Percentiles rank a stretch among this genome's conserved stretches.
Conservation (phyloP, 2,888 invertebrate species). For the Limulus polyphemus region DNA sequence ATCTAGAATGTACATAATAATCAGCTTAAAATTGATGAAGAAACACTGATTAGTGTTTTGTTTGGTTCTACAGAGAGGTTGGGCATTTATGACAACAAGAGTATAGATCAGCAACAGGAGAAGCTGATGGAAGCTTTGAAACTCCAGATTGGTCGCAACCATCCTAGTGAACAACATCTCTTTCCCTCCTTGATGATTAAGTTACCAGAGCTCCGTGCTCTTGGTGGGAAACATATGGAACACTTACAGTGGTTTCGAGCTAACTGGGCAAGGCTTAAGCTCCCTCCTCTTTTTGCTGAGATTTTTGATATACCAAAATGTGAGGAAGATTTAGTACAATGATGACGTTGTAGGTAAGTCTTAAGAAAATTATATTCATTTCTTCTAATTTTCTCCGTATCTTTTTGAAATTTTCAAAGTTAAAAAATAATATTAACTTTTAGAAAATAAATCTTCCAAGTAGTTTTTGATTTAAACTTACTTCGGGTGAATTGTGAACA, state of each 20-base stretch:
- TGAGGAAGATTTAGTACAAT: slow-evolving; percentile 13
- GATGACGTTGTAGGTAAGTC: background rate
- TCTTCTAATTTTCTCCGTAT: no score
- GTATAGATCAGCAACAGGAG: slow-evolving; percentile 64
- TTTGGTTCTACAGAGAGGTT: slow-evolving; percentile 50
- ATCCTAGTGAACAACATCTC: slow-evolving; percentile 47
- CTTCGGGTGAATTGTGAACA: no score
- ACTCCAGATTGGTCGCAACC: slow-evolving; percentile 53
- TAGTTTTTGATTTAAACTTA: no score
- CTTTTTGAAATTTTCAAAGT: no score
- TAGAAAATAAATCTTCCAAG: no score
- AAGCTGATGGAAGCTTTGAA: slow-evolving; percentile 74
- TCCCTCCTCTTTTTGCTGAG: slow-evolving; percentile 89
- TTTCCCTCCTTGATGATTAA: slow-evolving; percentile 46
- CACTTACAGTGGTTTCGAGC: slow-evolving; percentile 76
- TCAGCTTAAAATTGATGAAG: no score
- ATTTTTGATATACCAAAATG: slow-evolving; percentile 78
- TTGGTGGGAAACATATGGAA: slow-evolving; percentile 69
- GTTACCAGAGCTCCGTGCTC: slow-evolving; percentile 61
- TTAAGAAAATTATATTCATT: no score
- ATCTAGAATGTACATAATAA: no score
- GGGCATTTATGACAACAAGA: slow-evolving; percentile 64
- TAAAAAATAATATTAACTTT: no score
- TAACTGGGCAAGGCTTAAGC: slow-evolving; percentile 56
- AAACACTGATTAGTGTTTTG: no score